These are phyloP conservation scores for Serinus canaria DNA, from an alignment of 2,113 vertebrate species.

Conservation along the genomic window DNA sequence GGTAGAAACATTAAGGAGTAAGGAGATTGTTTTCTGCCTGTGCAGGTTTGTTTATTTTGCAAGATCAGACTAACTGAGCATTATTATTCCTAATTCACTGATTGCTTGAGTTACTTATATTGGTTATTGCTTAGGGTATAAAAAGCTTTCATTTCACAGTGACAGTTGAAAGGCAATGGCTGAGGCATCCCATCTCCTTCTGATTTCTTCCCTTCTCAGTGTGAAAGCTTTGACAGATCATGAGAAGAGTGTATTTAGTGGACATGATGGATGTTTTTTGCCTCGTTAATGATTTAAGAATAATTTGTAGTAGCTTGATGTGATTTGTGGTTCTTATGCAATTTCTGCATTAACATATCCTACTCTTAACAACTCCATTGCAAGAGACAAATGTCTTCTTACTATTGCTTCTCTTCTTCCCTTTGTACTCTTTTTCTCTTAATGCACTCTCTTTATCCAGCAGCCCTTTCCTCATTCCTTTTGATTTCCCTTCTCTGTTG, in stretches of 20 bases:
- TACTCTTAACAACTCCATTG: background rate
- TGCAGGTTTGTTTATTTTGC: background rate
- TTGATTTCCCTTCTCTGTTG: background rate
- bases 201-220: background rate
- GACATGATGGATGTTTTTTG: background rate
- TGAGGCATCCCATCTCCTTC: background rate
- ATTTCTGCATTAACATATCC: background rate
- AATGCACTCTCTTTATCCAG: background rate
- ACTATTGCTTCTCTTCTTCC: background rate
- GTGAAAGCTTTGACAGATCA: background rate
- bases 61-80: background rate
- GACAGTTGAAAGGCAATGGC: background rate
- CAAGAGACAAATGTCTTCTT: slow-evolving; percentile 20
- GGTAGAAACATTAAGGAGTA: background rate
- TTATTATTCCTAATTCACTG: background rate
- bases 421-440: background rate
- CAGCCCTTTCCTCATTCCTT: background rate
- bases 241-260: background rate
- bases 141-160: background rate
- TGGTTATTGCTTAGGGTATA: background rate
- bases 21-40: background rate
- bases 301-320: background rate
- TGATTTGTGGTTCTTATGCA: background rate
- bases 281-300: background rate
- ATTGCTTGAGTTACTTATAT: background rate